Base-by-base conservation (phyloP, 2,888 invertebrate species). In the Antheraea yamamai region DNA sequence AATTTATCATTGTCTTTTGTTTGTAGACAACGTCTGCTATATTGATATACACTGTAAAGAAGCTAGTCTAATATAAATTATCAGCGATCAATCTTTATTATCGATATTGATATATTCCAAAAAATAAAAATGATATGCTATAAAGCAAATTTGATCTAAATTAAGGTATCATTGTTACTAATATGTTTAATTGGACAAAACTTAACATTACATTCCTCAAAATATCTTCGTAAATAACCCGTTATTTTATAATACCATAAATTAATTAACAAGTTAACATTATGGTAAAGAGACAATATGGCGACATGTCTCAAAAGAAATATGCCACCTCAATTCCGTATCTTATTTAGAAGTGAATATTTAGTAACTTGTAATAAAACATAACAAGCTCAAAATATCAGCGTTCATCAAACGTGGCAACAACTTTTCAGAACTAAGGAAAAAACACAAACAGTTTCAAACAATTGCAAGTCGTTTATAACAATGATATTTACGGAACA, bases 1-100 rank as follows among this genome's bases (percentile, higher is more conserved):
- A 81, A 81, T 82, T 80, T 61, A 75, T 75, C n/a, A 72, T n/a
- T 75, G 72, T 72, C 61, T 75, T 72, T 75, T 39, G 70, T 70
- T 74, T 71, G 51, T 39, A 61, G 47, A 47, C 71, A 66, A 66
- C 30, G 4, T 72, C 61, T 72, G 51, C 52, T 70, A 64, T 72
- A 72, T 51, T 61, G 61, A 58, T 18, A 12, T n/a, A 39, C 20
- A 51, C 61, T 51, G 61, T 64, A 12, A 30, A 66, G 4, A 66
- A 66, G 16, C 12, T 47, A 12, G 47, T 47, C 47, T 12, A 47
- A 47, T 47, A 47, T 47, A 47, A 12, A 47, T 8, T 47, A 47
- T 7, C 12, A 47, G 47, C 12, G 47, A 47, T 10, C 47, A 4
- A 39, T 39, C 35, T 39, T 47, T 47, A 10, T 47, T 47, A 47